Conservation (phyloP, 1,140 invertebrate species). For the Psilanteris sp. region DNA sequence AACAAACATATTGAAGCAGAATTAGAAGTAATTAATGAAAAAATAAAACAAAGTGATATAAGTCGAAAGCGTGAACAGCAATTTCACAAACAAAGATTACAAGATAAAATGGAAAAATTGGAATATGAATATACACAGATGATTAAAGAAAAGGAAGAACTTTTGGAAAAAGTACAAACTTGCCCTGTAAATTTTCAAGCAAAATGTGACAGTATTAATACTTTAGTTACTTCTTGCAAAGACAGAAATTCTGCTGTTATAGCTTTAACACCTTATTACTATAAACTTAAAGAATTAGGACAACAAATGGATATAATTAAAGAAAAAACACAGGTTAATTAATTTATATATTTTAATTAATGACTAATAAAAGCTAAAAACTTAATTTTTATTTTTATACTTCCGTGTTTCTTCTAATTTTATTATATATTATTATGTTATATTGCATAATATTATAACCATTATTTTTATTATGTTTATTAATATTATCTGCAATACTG, state of each 20-base stretch:
- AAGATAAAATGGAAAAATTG: constrained; percentile 72
- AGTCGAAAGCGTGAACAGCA: constrained; percentile 74
- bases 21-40: constrained; percentile 69
- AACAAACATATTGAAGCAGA: constrained; percentile 70
- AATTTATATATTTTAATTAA: too few species aligned
- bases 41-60: constrained; percentile 69
- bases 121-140: constrained; percentile 61
- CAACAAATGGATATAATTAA: constrained; percentile 78
- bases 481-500: too few species aligned
- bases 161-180: constrained; percentile 70
- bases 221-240: constrained; percentile 69
- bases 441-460: too few species aligned
- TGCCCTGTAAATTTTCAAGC: constrained; percentile 67
- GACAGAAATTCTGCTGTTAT: constrained; percentile 67
- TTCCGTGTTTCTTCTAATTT: too few species aligned
- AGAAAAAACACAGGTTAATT: constrained; percentile 77
- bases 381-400: too few species aligned
- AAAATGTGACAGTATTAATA: constrained; percentile 73
- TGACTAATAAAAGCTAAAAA: too few species aligned
- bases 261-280: constrained; percentile 63
- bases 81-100: constrained; percentile 69
- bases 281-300: constrained; percentile 70
- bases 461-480: too few species aligned
- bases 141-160: constrained; percentile 62
- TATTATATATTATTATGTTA: too few species aligned